phyloP scores from a whole-genome alignment of 2,888 invertebrate species.

The Amphipoea oculea region DNA sequence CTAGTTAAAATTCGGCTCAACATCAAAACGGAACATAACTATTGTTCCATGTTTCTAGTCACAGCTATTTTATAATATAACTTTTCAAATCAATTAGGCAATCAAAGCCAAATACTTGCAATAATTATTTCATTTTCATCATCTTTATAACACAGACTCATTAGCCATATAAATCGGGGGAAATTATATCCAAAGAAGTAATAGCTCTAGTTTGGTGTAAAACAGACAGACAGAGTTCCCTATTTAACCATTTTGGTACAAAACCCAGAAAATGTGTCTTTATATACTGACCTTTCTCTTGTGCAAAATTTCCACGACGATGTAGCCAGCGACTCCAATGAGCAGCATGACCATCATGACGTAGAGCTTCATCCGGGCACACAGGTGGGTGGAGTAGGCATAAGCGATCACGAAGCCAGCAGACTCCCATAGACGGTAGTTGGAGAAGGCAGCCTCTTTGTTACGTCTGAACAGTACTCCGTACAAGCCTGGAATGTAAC shows the following conservation, averaged over 20 bases:
- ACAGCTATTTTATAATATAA: neutral
- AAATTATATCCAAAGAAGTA: neutral
- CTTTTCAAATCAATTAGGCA: slow-evolving; percentile 1
- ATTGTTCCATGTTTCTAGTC: neutral
- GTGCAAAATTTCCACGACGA: slow-evolving; percentile 95
- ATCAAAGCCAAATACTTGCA: slow-evolving; percentile 9
- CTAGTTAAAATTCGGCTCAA: neutral
- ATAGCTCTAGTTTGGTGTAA: neutral
- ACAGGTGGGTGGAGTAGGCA: slow-evolving; percentile 96
- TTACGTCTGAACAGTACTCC: slow-evolving; percentile 96
- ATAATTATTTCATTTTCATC: neutral
- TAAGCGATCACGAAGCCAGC: slow-evolving; percentile 97
- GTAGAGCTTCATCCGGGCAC: slow-evolving; percentile 96
- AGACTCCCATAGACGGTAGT: slow-evolving; percentile 97
- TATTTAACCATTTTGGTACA: too few relatives aligned
- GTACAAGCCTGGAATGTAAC: slow-evolving; percentile 92
- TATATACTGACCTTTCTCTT: slow-evolving; percentile 92
- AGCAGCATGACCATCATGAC: slow-evolving; percentile 95
- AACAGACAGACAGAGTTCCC: neutral
- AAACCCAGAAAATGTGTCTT: neutral
- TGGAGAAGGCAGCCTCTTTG: slow-evolving; percentile 98
- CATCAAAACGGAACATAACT: neutral
- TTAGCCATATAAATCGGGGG: neutral
- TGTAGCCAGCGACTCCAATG: slow-evolving; percentile 94
- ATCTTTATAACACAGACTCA: neutral